phyloP scores from a whole-genome alignment of 2,888 invertebrate genomes.

The Arge pagana region DNA sequence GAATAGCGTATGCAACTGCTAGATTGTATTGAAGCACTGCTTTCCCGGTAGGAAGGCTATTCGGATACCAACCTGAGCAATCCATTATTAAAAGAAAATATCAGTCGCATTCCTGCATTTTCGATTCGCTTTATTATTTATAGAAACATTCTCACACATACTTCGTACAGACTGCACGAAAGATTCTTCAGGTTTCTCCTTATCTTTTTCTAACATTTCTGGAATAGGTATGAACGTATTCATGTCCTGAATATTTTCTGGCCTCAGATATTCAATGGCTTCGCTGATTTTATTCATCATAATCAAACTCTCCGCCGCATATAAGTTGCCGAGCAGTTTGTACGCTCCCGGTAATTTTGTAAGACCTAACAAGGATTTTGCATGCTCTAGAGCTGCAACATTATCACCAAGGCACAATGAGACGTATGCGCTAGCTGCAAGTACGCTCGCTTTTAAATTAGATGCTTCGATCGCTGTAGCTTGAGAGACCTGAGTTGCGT shows the following conservation, averaged over 20 bases:
- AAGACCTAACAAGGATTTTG: constrained; percentile 74
- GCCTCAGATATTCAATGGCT: constrained; percentile 83
- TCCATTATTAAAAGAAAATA: constrained; percentile 6
- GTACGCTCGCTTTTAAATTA: constrained; percentile 63
- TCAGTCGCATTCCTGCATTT: too few relatives aligned
- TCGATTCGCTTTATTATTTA: background rate
- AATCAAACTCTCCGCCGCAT: constrained; percentile 86
- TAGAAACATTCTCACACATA: constrained; percentile 27
- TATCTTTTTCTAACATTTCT: constrained; percentile 52
- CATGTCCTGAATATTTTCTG: constrained; percentile 69
- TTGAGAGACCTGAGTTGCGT: constrained; percentile 36
- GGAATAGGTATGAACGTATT: constrained; percentile 53
- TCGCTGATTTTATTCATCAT: constrained; percentile 81
- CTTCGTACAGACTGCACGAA: constrained; percentile 43
- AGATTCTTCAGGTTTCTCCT: constrained; percentile 57
- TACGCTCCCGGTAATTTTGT: constrained; percentile 74
- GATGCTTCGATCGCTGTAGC: constrained; percentile 42
- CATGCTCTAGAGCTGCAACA: constrained; percentile 76
- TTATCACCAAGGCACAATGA: constrained; percentile 84
- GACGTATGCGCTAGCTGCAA: constrained; percentile 83
- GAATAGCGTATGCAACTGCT: constrained; percentile 74
- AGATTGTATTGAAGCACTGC: constrained; percentile 79
- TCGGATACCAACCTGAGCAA: constrained; percentile 66
- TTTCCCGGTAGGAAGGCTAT: constrained; percentile 67
- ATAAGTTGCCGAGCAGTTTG: constrained; percentile 81